phyloP scores from a whole-genome alignment of 2,113 vertebrate species.

The Eudyptes chrysolophus region DNA sequence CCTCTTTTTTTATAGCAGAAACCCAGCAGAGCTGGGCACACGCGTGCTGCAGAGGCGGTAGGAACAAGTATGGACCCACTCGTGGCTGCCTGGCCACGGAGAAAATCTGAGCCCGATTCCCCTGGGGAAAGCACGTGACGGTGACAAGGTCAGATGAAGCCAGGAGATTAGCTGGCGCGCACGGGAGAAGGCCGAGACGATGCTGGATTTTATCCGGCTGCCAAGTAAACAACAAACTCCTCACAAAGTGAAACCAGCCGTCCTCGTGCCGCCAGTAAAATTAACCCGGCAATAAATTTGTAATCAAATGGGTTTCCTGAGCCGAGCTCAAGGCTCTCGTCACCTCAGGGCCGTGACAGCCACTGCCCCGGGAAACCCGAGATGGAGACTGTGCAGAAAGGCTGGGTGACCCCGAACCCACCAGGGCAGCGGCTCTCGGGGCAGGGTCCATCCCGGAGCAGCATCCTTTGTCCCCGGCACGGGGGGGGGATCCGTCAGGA shows the following conservation, averaged over 20 bases:
- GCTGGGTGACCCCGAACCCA: background rate
- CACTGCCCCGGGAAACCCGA: background rate
- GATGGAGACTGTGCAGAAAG: background rate
- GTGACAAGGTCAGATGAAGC: constrained; percentile 22
- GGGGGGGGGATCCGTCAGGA: background rate
- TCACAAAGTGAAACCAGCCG: background rate
- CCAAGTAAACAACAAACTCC: constrained; percentile 20
- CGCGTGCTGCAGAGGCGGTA: rapidly evolving
- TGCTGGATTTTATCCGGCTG: background rate
- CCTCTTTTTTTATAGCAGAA: background rate
- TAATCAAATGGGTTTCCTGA: background rate
- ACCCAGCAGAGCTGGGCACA: background rate
- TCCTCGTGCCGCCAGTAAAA: background rate
- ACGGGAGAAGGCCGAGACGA: background rate
- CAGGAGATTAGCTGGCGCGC: background rate
- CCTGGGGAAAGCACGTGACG: background rate
- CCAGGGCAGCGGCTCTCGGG: background rate
- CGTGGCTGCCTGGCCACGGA: rapidly evolving
- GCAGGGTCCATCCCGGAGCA: background rate
- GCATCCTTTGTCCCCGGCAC: rapidly evolving
- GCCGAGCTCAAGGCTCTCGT: background rate
- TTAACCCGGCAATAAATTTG: constrained; percentile 4
- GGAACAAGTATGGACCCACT: background rate
- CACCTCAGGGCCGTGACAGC: background rate
- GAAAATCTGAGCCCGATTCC: background rate